A percentile compares a stretch with the other conserved stretches of the same genome.
phyloP scores from a whole-genome alignment of 1,140 invertebrate genomes.

The Acromyrmex charruanus region DNA sequence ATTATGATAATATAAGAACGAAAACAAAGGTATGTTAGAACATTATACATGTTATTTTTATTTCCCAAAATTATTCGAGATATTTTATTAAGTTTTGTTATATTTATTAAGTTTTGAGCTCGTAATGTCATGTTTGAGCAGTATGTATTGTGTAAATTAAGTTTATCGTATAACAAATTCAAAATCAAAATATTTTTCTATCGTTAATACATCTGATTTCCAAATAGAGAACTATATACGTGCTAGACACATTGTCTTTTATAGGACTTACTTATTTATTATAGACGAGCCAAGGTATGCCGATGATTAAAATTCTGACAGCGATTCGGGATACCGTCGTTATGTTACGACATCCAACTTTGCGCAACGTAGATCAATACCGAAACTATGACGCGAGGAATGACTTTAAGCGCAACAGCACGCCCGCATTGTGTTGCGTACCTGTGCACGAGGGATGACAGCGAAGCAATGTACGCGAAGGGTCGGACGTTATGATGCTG shows the following conservation, averaged over 20 bases:
- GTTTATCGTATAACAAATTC: not conserved
- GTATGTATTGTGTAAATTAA: not conserved
- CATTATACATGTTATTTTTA: not conserved
- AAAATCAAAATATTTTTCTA: not conserved
- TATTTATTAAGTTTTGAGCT: not conserved
- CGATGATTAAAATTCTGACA: slow-evolving; percentile 39
- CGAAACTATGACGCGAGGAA: slow-evolving; percentile 56
- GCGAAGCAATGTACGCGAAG: slow-evolving; percentile 33
- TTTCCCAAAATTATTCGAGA: not conserved
- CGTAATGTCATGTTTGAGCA: too few relatives aligned
- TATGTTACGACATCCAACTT: slow-evolving; percentile 40
- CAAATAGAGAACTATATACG: not conserved
- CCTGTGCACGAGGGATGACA: slow-evolving; percentile 27
- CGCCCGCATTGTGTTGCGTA: slow-evolving; percentile 38
- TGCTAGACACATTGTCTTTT: not conserved
- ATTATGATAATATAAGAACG: not conserved
- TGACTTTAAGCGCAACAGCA: slow-evolving; percentile 51
- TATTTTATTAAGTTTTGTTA: not conserved
- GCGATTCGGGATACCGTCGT: not conserved
- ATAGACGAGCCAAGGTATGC: not conserved
- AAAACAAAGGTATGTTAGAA: not conserved
- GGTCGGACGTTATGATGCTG: slow-evolving; percentile 67
- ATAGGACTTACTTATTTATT: not conserved
- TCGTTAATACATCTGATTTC: not conserved
- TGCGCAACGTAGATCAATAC: slow-evolving; percentile 57